Evolutionary conservation across 2,797 vertebrate species (phyloP), one percentile per base, ranked within the genome.

Genomic region (Limnodromus scolopaceus): DNA sequence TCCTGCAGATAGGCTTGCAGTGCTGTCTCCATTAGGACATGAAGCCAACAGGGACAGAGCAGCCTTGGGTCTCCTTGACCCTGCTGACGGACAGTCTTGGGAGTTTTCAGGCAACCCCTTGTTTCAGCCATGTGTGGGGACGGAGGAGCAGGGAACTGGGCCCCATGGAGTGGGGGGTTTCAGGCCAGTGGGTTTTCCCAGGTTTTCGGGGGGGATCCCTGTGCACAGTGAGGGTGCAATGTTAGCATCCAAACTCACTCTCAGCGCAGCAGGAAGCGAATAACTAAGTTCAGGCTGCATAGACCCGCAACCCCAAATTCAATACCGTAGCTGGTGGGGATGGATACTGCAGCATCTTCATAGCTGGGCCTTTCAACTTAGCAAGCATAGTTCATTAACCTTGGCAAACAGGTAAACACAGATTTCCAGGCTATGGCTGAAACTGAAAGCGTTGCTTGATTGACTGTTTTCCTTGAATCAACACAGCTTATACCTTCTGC

Each of bases 81-180:
- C 8, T 54, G 57, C 14, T 58, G n/a, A 49, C 3, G 1, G 27
- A 7, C n/a, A 48, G 22, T 41, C 36, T 64, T 14, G 6, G 28
- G 54, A 70, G 46, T 48, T 84, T 87, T 46, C 51, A 84, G 64
- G 36, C 24, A 80, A n/a, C 2, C 2, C n/a, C 39, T 69, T 54
- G 23, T 55, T 80, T 63, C 1, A 2, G 38, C 6, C 1, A 13
- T 2, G 0, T 2, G 0, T 68, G 45, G 36, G 22, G 18, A 55
- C 7, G 7, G 36, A 45, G 22, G 34, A 81, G 30, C 38, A 71
- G 48, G 10, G 49, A 86, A 58, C 0, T 30, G n/a, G 16, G 18
- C 14, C 14, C 22, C 11, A 6, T 11, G 24, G 9, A 43, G 14
- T 2, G 2, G 0, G 19, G 11, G 11, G 2, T 3, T 58, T 54